phyloP scores from a whole-genome alignment of 2,797 vertebrate species.

The Coregonus suidteri region DNA sequence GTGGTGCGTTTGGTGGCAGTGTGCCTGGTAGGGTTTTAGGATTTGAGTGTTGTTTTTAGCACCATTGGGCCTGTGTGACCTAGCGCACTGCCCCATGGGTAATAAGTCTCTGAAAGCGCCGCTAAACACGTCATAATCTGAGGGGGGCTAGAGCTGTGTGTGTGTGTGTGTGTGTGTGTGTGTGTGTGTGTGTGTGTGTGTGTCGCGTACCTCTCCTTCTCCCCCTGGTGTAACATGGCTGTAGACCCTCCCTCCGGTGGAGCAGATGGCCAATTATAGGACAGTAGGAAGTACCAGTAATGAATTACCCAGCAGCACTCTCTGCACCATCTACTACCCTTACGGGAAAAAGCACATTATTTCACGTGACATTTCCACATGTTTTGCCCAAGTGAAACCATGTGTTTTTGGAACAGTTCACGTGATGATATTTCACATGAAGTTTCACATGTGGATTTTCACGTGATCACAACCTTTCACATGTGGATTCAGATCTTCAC shows the following conservation, averaged over 20 bases:
- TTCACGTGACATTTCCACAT: too few species aligned
- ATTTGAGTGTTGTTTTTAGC: slow-evolving; percentile 67
- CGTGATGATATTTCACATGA: too few species aligned
- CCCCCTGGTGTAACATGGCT: slow-evolving; percentile 67
- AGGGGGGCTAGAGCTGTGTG: slow-evolving; percentile 41
- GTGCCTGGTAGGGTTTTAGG: slow-evolving; percentile 69
- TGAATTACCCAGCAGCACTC: slow-evolving; percentile 62
- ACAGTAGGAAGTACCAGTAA: slow-evolving; percentile 76
- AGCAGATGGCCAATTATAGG: slow-evolving; percentile 80
- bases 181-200: slow-evolving; percentile 6
- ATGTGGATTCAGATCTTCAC: too few species aligned
- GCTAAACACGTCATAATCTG: slow-evolving; percentile 72
- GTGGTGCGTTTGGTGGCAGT: slow-evolving; percentile 59
- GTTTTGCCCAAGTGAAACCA: too few species aligned
- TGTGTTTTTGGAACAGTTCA: too few species aligned
- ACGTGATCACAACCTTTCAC: too few species aligned
- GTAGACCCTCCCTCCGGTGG: slow-evolving; percentile 18
- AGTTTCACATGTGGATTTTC: too few species aligned
- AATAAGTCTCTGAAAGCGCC: slow-evolving; percentile 71
- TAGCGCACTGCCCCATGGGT: slow-evolving; percentile 69
- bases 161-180: slow-evolving; percentile 18
- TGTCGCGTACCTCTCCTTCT: slow-evolving; percentile 37
- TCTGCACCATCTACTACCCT: slow-evolving; percentile 59
- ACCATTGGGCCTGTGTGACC: slow-evolving; percentile 63
- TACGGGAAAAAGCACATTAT: too few species aligned